phyloP scores from a whole-genome alignment of 2,888 invertebrate species.

The Selenia dentaria region DNA sequence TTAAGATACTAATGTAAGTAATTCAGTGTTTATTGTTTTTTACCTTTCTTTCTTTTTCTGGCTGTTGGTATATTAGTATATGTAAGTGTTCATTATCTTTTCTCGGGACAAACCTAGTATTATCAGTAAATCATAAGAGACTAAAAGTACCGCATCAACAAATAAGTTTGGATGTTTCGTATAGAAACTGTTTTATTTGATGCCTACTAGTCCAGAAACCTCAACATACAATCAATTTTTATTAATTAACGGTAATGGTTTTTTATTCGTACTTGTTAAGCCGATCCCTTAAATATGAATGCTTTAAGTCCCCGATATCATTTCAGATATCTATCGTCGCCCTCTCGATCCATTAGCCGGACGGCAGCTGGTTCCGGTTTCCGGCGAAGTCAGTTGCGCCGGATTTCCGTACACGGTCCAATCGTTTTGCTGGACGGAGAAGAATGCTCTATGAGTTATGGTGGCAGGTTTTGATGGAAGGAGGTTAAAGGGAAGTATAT shows the following conservation, averaged over 20 bases:
- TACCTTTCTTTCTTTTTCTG: too few species aligned
- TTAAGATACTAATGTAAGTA: too few species aligned
- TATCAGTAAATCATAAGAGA: too few species aligned
- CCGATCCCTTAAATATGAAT: slow-evolving; percentile 17
- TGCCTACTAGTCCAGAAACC: too few species aligned
- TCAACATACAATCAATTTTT: not conserved
- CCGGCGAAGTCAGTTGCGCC: slow-evolving; percentile 43
- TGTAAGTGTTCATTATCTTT: too few species aligned
- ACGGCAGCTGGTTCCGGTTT: slow-evolving; percentile 50
- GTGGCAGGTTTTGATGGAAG: slow-evolving; percentile 25
- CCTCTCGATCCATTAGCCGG: slow-evolving; percentile 55
- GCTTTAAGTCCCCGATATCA: slow-evolving; percentile 26
- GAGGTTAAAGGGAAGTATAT: too few species aligned
- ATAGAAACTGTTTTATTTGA: too few species aligned
- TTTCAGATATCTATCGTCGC: slow-evolving; percentile 31
- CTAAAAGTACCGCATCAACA: too few species aligned
- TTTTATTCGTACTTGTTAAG: not conserved
- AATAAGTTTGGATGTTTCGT: too few species aligned
- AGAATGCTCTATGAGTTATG: slow-evolving; percentile 36
- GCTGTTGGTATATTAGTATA: too few species aligned
- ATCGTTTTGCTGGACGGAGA: slow-evolving; percentile 23
- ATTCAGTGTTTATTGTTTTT: too few species aligned
- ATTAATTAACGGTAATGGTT: not conserved
- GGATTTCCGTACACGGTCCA: slow-evolving; percentile 34
- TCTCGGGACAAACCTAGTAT: too few species aligned